Percentiles rank a stretch among this genome's conserved stretches.
phyloP scores from a whole-genome alignment of 2,797 vertebrate species.

The Rhodeus uyekii region DNA sequence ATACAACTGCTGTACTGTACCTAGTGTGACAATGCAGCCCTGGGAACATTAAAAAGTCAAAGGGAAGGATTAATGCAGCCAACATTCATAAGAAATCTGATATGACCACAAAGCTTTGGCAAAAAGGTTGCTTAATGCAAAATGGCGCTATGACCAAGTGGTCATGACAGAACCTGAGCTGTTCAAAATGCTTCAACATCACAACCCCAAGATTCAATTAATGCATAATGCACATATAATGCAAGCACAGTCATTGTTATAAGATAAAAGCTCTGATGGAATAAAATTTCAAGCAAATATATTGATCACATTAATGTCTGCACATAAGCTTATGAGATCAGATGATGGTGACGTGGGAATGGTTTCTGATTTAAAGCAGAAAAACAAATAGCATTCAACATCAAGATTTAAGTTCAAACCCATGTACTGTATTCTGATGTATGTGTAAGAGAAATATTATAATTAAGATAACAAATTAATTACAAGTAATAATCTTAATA shows the following conservation, averaged over 20 bases:
- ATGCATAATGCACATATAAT: conserved; percentile 11
- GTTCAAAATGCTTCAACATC: not conserved
- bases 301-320: not conserved
- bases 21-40: not conserved
- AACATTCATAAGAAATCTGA: not conserved
- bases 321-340: not conserved
- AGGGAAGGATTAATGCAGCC: not conserved
- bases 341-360: not conserved
- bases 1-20: not conserved
- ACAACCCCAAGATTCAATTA: conserved; percentile 1
- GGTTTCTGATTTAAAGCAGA: conserved; percentile 4
- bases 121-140: not conserved
- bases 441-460: not conserved
- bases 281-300: not conserved
- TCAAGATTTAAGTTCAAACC: not conserved
- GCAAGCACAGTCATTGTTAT: not conserved
- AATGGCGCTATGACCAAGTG: not conserved
- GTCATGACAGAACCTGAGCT: not conserved
- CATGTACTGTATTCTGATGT: not conserved
- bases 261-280: conserved; percentile 11
- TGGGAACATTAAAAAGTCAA: not conserved
- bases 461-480: not conserved
- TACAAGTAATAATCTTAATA: not conserved
- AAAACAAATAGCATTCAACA: not conserved
- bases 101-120: not conserved